Percentiles rank a stretch among this genome's conserved stretches.
Conservation (phyloP, 2,888 invertebrate genomes). For the Cylloceria caligata region DNA sequence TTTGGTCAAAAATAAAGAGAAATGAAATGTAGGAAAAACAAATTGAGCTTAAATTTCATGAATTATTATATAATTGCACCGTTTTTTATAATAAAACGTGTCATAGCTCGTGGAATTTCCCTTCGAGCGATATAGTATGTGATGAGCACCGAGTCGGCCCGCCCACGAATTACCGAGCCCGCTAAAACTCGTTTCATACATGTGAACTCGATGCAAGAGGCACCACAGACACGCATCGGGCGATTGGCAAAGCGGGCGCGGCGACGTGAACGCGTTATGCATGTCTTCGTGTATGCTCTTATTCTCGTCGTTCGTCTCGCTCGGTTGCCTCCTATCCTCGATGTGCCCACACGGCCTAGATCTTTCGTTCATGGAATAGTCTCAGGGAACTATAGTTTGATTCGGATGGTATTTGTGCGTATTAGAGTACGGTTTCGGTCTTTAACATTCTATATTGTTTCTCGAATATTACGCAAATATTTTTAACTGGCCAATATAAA, state of each 20-base stretch:
- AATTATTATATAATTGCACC: not conserved
- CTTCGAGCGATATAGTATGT: not conserved
- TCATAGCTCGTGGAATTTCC: not conserved
- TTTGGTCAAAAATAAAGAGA: no score
- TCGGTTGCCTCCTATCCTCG: constrained; percentile 56
- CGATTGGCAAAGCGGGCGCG: not conserved
- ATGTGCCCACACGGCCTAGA: constrained; percentile 63
- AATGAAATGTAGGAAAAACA: no score
- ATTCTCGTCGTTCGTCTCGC: constrained; percentile 67
- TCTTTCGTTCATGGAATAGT: constrained; percentile 54
- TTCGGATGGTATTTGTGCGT: not conserved
- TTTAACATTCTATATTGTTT: no score
- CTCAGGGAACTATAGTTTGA: not conserved
- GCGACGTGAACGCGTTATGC: constrained; percentile 23
- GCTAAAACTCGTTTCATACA: constrained; percentile 28
- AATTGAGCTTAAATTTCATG: no score
- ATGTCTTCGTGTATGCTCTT: constrained; percentile 54
- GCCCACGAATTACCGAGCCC: constrained; percentile 26
- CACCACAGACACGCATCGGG: not conserved
- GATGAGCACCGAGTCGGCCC: constrained; percentile 6
- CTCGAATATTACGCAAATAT: no score
- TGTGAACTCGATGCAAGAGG: constrained; percentile 9
- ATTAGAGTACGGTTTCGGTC: not conserved
- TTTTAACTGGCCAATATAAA: no score
- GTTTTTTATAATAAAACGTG: not conserved